Percentiles rank a stretch among this genome's conserved stretches.
phyloP scores from a whole-genome alignment of 2,113 vertebrate genomes.

The Cricetomys ansorgei region DNA sequence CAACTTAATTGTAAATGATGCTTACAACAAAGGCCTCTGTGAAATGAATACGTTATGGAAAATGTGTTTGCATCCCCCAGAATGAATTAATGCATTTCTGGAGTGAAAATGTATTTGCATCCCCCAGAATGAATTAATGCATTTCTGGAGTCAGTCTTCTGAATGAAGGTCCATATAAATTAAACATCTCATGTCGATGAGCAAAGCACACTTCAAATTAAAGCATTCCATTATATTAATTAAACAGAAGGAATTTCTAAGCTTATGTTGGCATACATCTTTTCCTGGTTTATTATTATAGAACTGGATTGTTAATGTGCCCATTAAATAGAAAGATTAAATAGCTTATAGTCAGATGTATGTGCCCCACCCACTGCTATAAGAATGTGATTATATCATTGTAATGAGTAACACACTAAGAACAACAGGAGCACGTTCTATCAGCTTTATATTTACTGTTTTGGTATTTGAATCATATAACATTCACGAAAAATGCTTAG shows the following conservation, averaged over 20 bases:
- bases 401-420: conserved; percentile 64
- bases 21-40: background rate
- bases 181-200: conserved; percentile 80
- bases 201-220: conserved; percentile 81
- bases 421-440: background rate
- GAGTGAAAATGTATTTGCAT: conserved; percentile 14
- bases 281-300: conserved; percentile 79
- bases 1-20: conserved; percentile 19
- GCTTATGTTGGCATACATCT: conserved; percentile 80
- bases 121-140: conserved; percentile 68
- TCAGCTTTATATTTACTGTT: background rate
- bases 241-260: conserved; percentile 82
- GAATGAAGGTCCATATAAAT: conserved; percentile 84
- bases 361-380: conserved; percentile 55
- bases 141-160: conserved; percentile 72
- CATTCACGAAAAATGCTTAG: background rate
- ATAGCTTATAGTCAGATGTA: conserved; percentile 63
- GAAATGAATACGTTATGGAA: conserved; percentile 45
- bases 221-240: conserved; percentile 83
- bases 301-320: conserved; percentile 72
- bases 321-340: conserved; percentile 76
- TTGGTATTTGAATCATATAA: background rate
- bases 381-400: background rate
- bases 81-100: conserved; percentile 30
- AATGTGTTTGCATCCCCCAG: background rate